Percentiles rank a stretch among this genome's conserved stretches.
phyloP scores from a whole-genome alignment of 2,888 invertebrate species.

The Andrena fulva region DNA sequence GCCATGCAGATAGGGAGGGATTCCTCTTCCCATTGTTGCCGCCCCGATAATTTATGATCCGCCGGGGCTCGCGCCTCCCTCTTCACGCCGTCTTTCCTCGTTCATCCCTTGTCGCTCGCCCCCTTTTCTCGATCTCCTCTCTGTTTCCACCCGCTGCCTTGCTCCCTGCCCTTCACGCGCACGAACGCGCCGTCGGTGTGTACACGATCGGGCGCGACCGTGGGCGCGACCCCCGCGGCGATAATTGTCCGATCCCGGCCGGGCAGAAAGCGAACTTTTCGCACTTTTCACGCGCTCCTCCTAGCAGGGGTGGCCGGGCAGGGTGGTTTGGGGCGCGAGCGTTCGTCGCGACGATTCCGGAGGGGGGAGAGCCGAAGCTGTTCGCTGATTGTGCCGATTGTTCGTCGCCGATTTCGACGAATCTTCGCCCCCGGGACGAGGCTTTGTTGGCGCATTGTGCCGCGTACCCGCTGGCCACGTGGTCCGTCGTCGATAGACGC shows the following conservation, averaged over 20 bases:
- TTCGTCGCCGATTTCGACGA: constrained; percentile 63
- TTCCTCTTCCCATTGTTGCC: constrained; percentile 70
- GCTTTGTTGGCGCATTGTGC: constrained; percentile 58
- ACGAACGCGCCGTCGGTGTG: not conserved
- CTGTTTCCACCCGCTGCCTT: not conserved
- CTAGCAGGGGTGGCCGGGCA: not conserved
- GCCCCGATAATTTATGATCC: constrained; percentile 73
- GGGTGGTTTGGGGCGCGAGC: constrained; percentile 15
- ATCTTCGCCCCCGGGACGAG: constrained; percentile 45
- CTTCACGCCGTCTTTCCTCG: constrained; percentile 10
- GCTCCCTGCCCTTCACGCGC: not conserved
- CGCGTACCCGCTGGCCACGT: constrained; percentile 34
- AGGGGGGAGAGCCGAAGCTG: constrained; percentile 28
- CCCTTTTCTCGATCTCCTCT: not conserved
- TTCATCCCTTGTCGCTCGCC: not conserved
- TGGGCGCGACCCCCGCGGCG: constrained; percentile 59
- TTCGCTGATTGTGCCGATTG: constrained; percentile 71
- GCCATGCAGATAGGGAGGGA: constrained; percentile 59
- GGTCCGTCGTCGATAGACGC: constrained; percentile 50
- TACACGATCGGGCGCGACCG: constrained; percentile 1
- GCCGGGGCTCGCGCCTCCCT: constrained; percentile 53
- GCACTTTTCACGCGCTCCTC: constrained; percentile 64
- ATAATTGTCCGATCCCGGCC: constrained; percentile 63
- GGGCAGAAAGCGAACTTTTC: constrained; percentile 63
- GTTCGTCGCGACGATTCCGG: constrained; percentile 30